phyloP scores from a whole-genome alignment of 2,113 vertebrate genomes.

The Parus major region DNA sequence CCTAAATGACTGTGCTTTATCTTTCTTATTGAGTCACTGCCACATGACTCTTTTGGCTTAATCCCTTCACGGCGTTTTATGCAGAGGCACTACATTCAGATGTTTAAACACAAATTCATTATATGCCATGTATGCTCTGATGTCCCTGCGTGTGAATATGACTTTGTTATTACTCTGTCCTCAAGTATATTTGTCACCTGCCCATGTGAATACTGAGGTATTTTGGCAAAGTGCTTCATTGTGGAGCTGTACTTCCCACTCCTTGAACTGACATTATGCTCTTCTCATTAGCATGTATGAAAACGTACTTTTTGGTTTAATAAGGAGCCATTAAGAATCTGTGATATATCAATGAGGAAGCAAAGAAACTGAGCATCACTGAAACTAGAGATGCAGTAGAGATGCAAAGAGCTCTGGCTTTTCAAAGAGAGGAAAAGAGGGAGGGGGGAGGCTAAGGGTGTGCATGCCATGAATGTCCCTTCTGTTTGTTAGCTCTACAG shows the following conservation, averaged over 20 bases:
- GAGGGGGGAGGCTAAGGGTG: background rate
- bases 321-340: constrained; percentile 5
- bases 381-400: background rate
- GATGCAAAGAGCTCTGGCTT: constrained; percentile 6
- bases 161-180: constrained; percentile 4
- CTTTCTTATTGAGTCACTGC: constrained; percentile 50
- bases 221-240: background rate
- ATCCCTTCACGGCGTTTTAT: constrained; percentile 29
- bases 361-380: constrained; percentile 8
- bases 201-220: background rate
- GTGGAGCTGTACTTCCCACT: background rate
- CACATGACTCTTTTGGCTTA: constrained; percentile 53
- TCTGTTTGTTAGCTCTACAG: constrained; percentile 32
- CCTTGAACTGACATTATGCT: background rate
- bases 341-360: background rate
- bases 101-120: constrained; percentile 49
- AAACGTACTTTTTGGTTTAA: background rate
- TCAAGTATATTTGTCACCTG: constrained; percentile 14
- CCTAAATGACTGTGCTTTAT: constrained; percentile 50
- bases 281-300: constrained; percentile 16
- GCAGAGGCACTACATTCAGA: constrained; percentile 4
- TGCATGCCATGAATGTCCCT: constrained; percentile 24
- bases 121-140: background rate
- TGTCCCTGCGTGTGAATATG: constrained; percentile 14
- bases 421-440: background rate